Percentiles rank a stretch among this genome's conserved stretches.
Evolutionary conservation across 2,888 invertebrate species (phyloP).

Genomic region (Cheilosia grossa): DNA sequence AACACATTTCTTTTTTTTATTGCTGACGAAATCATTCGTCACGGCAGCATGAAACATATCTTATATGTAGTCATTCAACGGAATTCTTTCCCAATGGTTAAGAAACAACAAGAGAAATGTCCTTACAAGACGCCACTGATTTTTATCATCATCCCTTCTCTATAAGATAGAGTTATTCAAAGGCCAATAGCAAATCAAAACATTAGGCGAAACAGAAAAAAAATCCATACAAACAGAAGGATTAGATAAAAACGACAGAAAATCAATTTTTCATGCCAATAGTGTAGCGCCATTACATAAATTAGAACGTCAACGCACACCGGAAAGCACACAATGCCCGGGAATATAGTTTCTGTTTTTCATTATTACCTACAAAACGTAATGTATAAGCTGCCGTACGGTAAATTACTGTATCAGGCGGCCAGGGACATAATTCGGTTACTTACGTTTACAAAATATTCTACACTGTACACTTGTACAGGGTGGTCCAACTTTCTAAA

Average conservation of each 20-base stretch:
- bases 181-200: conserved; percentile 13
- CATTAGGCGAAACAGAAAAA: neutral
- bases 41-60: neutral
- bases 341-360: too few relatives aligned
- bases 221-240: neutral
- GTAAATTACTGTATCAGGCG: neutral
- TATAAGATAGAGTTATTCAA: too few relatives aligned
- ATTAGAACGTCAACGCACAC: neutral
- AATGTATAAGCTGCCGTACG: neutral
- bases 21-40: neutral
- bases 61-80: neutral
- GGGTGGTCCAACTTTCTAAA: neutral
- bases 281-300: neutral
- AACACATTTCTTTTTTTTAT: neutral
- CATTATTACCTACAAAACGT: too few relatives aligned
- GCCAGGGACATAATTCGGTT: conserved; percentile 8
- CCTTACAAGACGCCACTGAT: conserved; percentile 14
- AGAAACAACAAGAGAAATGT: conserved; percentile 19
- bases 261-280: conserved; percentile 15
- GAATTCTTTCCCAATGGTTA: neutral
- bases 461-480: neutral
- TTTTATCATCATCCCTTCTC: conserved; percentile 5
- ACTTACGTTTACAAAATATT: neutral
- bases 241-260: conserved; percentile 4
- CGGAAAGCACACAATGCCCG: neutral